Evolutionary conservation across 2,888 invertebrate genomes (phyloP).

Genomic region (Catocala fraxini): DNA sequence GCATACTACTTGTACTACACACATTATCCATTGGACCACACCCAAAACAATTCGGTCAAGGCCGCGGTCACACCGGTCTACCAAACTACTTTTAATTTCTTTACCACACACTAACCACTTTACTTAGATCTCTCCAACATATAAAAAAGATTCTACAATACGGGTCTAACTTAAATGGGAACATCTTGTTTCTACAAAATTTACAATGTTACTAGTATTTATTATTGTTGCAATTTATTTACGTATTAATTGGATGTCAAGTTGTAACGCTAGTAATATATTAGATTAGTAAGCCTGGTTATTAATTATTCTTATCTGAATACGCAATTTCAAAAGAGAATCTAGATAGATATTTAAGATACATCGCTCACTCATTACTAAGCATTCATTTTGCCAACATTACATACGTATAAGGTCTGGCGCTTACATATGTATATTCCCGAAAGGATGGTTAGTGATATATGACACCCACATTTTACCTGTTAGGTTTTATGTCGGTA

Average conservation of each 20-base stretch:
- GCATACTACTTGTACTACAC: constrained; percentile 33
- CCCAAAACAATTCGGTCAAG: constrained; percentile 73
- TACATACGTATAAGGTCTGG: too few species aligned
- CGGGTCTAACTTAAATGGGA: constrained; percentile 30
- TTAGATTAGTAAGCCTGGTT: constrained; percentile 13
- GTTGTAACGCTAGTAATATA: constrained; percentile 24
- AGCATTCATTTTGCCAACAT: too few species aligned
- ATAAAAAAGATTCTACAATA: background rate
- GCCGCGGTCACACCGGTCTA: constrained; percentile 65
- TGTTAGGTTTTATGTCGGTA: too few species aligned
- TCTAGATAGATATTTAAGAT: too few species aligned
- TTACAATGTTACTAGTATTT: constrained; percentile 27
- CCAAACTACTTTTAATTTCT: constrained; percentile 67
- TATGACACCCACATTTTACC: too few species aligned
- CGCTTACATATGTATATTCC: too few species aligned
- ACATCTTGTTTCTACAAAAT: constrained; percentile 35
- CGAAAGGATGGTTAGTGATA: too few species aligned
- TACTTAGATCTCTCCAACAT: constrained; percentile 19
- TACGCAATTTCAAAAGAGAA: background rate
- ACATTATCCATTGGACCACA: constrained; percentile 57
- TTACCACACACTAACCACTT: constrained; percentile 30
- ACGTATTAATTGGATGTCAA: constrained; percentile 35
- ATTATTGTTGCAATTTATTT: constrained; percentile 44
- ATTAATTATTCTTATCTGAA: constrained; percentile 2
- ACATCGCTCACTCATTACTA: too few species aligned